Percentiles rank a stretch among this genome's conserved stretches.
Evolutionary conservation across 2,113 vertebrate genomes (phyloP).

Genomic region (Capreolus pygargus): DNA sequence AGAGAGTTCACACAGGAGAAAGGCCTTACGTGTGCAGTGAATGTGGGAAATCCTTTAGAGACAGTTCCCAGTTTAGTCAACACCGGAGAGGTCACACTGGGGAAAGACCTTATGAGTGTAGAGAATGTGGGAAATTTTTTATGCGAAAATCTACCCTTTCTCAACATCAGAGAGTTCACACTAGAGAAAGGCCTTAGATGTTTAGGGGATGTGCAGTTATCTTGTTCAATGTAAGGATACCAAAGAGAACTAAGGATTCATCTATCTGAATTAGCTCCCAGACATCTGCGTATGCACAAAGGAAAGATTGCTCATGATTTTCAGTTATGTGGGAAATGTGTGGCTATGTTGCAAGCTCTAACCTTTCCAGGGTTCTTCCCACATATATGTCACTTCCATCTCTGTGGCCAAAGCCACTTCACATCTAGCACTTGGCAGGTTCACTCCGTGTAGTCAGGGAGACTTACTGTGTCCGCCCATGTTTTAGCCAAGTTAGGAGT

Average conservation of each 20-base stretch:
- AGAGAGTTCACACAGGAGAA: constrained; percentile 19
- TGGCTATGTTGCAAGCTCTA: not conserved
- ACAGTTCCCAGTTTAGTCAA: not conserved
- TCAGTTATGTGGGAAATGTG: not conserved
- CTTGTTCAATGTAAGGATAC: not conserved
- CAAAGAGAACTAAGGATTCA: not conserved
- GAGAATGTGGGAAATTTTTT: not conserved
- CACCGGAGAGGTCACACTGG: not conserved
- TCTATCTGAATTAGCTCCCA: not conserved
- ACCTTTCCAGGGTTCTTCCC: not conserved
- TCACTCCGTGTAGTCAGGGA: not conserved
- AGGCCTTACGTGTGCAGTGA: not conserved
- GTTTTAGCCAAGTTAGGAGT: not conserved
- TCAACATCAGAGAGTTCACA: not conserved
- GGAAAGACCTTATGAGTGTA: not conserved
- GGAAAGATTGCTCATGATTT: not conserved
- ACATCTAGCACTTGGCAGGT: not conserved
- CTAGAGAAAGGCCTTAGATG: not conserved
- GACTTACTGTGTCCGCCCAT: not conserved
- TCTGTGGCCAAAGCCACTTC: not conserved
- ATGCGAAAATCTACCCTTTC: not conserved
- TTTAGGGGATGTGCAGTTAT: not conserved
- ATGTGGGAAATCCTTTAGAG: constrained; percentile 18
- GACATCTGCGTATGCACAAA: not conserved
- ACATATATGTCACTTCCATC: not conserved